These are phyloP conservation scores for Neotragus moschatus DNA, from an alignment of 2,113 vertebrate species.

Conservation along the genomic window DNA sequence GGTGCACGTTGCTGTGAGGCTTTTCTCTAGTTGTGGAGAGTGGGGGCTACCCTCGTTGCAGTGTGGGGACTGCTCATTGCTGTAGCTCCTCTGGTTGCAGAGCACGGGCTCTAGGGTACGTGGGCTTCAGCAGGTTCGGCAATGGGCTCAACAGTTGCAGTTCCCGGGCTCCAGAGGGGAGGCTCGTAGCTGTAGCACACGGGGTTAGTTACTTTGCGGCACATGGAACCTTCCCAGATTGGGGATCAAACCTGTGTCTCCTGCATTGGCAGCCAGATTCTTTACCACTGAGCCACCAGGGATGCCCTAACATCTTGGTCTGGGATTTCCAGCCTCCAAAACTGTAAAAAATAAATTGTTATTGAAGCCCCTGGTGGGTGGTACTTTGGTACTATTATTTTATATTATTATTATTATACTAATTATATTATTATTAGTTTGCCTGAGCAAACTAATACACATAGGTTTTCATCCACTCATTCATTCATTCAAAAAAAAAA, in stretches of 20 bases:
- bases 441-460: neutral
- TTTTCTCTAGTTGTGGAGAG: neutral
- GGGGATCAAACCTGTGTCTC: neutral
- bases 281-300: neutral
- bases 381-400: neutral
- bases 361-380: too few relatives aligned
- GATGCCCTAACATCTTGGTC: neutral
- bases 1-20: neutral
- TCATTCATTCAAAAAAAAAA: neutral
- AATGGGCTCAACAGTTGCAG: neutral
- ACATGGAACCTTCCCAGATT: neutral
- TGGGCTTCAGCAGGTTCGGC: neutral
- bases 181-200: neutral
- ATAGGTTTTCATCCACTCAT: neutral
- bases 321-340: neutral
- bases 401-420: neutral
- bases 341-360: neutral
- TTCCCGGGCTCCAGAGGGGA: accelerated
- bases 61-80: neutral
- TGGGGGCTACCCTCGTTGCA: neutral
- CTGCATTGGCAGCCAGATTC: neutral
- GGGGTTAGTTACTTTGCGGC: accelerated
- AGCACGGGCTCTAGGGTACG: neutral
- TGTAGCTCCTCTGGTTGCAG: accelerated
- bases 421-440: neutral